Percentiles rank a stretch among this genome's conserved stretches.
phyloP scores from a whole-genome alignment of 2,797 vertebrate genomes.

The Aphelocoma californica region DNA sequence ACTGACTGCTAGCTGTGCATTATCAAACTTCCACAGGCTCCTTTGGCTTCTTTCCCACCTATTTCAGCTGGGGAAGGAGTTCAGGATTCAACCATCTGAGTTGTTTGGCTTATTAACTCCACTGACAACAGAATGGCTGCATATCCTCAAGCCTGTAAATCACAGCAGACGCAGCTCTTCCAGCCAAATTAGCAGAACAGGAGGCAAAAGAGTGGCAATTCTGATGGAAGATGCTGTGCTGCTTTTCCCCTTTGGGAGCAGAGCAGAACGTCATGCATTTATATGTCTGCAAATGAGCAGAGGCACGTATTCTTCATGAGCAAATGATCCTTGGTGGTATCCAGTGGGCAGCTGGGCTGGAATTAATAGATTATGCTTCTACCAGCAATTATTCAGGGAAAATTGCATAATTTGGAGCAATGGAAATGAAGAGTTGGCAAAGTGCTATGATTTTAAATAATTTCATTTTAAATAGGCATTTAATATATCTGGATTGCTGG shows the following conservation, averaged over 20 bases:
- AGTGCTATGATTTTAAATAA: not conserved
- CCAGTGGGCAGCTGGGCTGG: not conserved
- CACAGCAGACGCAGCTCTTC: not conserved
- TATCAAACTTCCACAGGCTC: not conserved
- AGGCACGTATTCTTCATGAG: not conserved
- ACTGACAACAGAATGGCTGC: not conserved
- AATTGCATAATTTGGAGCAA: not conserved
- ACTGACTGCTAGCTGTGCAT: not conserved
- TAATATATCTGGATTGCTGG: not conserved
- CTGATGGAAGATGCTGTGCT: not conserved
- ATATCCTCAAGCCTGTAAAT: constrained; percentile 19
- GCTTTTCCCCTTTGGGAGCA: not conserved
- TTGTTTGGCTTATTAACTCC: constrained; percentile 4
- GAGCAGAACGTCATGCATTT: constrained; percentile 59
- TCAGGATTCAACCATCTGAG: not conserved
- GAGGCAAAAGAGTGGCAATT: not conserved
- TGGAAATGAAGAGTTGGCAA: not conserved
- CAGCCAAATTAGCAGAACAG: constrained; percentile 26
- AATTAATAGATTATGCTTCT: not conserved
- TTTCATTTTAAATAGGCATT: not conserved
- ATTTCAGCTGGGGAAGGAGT: not conserved
- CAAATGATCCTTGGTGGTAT: constrained; percentile 9
- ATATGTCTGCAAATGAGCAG: constrained; percentile 62
- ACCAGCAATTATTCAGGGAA: not conserved
- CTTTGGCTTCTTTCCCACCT: not conserved